Evolutionary conservation across 2,797 vertebrate genomes (phyloP).

Genomic region (Potorous gilbertii): DNA sequence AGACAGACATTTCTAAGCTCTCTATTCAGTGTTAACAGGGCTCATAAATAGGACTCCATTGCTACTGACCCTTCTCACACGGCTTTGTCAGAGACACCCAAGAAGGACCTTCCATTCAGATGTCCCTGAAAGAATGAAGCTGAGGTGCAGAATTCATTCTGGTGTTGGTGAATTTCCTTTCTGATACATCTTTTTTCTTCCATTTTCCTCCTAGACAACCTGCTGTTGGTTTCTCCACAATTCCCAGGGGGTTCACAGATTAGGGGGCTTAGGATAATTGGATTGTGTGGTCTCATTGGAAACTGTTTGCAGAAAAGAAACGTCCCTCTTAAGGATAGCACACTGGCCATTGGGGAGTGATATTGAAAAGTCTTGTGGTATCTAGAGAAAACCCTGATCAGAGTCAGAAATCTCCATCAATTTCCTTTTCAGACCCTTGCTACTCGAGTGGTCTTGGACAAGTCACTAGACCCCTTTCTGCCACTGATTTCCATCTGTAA

Average conservation of each 20-base stretch:
- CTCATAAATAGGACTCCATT: slow-evolving; percentile 77
- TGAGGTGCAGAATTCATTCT: slow-evolving; percentile 3
- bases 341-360: background rate
- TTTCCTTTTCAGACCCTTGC: background rate
- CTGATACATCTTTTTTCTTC: slow-evolving; percentile 19
- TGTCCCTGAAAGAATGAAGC: slow-evolving; percentile 37
- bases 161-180: slow-evolving; percentile 28
- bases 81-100: slow-evolving; percentile 44
- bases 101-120: slow-evolving; percentile 31
- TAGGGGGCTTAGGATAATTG: background rate
- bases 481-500: background rate
- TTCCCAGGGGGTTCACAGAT: background rate
- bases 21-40: slow-evolving; percentile 77
- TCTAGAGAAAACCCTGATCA: background rate
- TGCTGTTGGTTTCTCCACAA: too few species aligned
- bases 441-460: background rate
- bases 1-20: slow-evolving; percentile 73
- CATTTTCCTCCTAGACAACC: background rate
- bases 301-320: background rate
- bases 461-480: background rate
- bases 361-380: background rate
- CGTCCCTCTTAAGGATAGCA: background rate
- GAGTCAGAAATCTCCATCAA: background rate
- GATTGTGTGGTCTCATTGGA: background rate
- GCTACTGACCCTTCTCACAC: slow-evolving; percentile 67